Evolutionary conservation across 2,113 vertebrate genomes (phyloP).

Genomic region (Heloderma charlesbogerti): DNA sequence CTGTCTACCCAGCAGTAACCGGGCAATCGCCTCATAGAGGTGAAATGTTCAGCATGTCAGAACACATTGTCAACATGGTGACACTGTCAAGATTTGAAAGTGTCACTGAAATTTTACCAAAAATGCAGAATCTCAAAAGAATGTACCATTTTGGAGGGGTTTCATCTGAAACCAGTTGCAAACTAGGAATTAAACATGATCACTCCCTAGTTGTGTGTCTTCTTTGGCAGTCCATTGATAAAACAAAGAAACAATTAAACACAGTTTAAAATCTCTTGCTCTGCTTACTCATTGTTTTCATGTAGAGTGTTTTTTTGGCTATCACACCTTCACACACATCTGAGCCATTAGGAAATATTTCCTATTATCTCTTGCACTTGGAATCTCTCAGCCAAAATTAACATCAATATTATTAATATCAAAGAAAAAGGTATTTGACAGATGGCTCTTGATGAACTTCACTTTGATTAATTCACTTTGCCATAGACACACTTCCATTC

Average conservation of each 20-base stretch:
- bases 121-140: not conserved
- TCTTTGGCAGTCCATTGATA: not conserved
- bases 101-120: not conserved
- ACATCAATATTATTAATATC: conserved; percentile 66
- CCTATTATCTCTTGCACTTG: conserved; percentile 65
- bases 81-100: not conserved
- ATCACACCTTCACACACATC: not conserved
- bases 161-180: not conserved
- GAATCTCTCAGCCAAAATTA: conserved; percentile 58
- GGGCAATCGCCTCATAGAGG: not conserved
- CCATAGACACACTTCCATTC: conserved; percentile 55
- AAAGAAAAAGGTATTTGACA: conserved; percentile 65
- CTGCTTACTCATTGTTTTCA: conserved; percentile 48
- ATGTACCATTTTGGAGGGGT: no score
- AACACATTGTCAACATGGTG: not conserved
- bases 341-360: conserved; percentile 34
- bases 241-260: conserved; percentile 39
- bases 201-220: no score
- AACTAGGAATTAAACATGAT: not conserved
- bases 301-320: conserved; percentile 14
- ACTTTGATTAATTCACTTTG: conserved; percentile 37
- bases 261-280: conserved; percentile 21
- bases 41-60: not conserved
- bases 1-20: not conserved
- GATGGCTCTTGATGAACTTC: conserved; percentile 64